A percentile compares a stretch with the other conserved stretches of the same genome.
phyloP scores from a whole-genome alignment of 2,888 invertebrate species.

The Lochmaea crataegi region DNA sequence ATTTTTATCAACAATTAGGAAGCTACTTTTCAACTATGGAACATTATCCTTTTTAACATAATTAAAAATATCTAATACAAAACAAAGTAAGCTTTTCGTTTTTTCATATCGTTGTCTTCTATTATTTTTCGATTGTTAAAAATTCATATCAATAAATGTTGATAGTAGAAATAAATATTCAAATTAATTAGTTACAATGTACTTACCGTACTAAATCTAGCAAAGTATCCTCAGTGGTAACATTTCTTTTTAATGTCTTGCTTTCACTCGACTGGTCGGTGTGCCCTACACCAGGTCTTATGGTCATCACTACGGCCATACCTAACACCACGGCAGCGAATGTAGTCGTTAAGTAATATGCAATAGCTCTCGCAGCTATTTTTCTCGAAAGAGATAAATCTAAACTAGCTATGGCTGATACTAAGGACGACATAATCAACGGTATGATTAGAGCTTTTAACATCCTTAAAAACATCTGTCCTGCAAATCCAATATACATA shows the following conservation, averaged over 20 bases:
- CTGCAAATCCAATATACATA: constrained; percentile 72
- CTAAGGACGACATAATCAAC: constrained; percentile 75
- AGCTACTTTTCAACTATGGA: no score
- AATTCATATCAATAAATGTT: no score
- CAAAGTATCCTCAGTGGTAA: constrained; percentile 76
- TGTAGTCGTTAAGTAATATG: constrained; percentile 78
- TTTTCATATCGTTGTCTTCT: no score
- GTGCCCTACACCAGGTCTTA: constrained; percentile 70
- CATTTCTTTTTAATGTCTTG: constrained; percentile 61
- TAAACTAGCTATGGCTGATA: constrained; percentile 77
- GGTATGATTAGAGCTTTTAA: constrained; percentile 80
- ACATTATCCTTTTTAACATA: no score
- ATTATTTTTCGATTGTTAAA: no score
- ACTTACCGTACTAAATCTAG: constrained; percentile 76
- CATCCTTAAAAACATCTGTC: constrained; percentile 78
- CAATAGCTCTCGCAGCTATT: constrained; percentile 75
- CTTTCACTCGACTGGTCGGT: constrained; percentile 31
- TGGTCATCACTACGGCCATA: constrained; percentile 75
- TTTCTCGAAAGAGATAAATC: constrained; percentile 75
- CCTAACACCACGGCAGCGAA: constrained; percentile 77
- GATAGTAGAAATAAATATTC: background rate
- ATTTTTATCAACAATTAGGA: no score
- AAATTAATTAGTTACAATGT: background rate
- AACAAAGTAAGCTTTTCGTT: no score
- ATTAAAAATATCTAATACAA: no score